A percentile compares a stretch with the other conserved stretches of the same genome.
These are phyloP conservation scores for Aphaenogaster floridana DNA, from an alignment of 1,140 invertebrate species.

Conservation along the genomic window DNA sequence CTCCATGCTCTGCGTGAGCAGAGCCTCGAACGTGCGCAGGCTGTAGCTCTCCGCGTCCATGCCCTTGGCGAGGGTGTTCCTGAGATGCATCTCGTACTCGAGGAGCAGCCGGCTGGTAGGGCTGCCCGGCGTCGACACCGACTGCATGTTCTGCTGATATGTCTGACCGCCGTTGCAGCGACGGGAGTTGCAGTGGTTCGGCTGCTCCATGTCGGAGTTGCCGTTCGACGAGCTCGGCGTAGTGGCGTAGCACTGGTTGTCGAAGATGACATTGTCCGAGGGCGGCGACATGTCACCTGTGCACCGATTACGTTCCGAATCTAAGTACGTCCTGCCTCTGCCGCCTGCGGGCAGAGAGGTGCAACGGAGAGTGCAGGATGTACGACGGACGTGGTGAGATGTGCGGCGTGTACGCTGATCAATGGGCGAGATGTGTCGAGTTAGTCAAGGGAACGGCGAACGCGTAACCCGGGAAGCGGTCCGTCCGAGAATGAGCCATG, in stretches of 20 bases:
- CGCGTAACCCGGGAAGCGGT: constrained; percentile 54
- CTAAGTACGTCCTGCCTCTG: constrained; percentile 91
- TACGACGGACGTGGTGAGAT: constrained; percentile 71
- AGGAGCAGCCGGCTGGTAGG: constrained; percentile 95
- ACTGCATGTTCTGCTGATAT: constrained; percentile 87
- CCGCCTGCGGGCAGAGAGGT: constrained; percentile 85
- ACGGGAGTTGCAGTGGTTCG: constrained; percentile 89
- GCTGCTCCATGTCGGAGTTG: constrained; percentile 94
- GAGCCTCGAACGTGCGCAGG: constrained; percentile 96
- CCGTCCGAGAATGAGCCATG: constrained; percentile 37
- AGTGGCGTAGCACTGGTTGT: constrained; percentile 97
- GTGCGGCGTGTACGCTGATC: constrained; percentile 33
- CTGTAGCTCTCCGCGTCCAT: constrained; percentile 98
- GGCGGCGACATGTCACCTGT: constrained; percentile 94
- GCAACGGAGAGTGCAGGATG: constrained; percentile 81
- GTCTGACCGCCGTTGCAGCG: constrained; percentile 84
- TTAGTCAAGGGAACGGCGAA: constrained; percentile 31
- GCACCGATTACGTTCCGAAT: constrained; percentile 92
- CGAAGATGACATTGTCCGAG: constrained; percentile 96
- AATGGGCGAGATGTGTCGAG: constrained; percentile 47
- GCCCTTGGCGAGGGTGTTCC: constrained; percentile 97
- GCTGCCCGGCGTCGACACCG: constrained; percentile 92
- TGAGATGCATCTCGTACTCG: constrained; percentile 98
- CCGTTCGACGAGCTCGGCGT: constrained; percentile 96
- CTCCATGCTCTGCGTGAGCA: constrained; percentile 97